Evolutionary conservation across 2,113 vertebrate species (phyloP), one percentile per base, ranked within the genome.

Genomic region (Marmota flaviventris): DNA sequence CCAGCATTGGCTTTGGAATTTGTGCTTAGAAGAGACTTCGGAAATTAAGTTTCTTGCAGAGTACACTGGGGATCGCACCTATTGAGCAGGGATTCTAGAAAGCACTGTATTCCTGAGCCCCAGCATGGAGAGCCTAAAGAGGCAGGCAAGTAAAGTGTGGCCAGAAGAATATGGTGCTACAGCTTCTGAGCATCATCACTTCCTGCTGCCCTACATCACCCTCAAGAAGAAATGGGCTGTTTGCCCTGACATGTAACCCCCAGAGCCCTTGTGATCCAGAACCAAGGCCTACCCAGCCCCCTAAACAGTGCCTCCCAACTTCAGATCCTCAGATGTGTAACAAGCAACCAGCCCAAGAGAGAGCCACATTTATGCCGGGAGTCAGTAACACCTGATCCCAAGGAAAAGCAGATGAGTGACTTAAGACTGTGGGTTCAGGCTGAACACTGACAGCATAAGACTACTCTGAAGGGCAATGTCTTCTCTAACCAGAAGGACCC

Each of bases 401-500:
- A 99, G 97, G 99, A 99, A 97, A 99, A 99, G 97, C 99, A 99
- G 98, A 99, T 99, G 0, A 99, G 99, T 51, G 99, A 99, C 96
- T 99, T 99, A 95, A 99, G 99, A 39, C 99, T 99, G 83, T 99
- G 99, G 34, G 99, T 99, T 10, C 99, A 99, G 37, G 99, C 99
- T 1, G 99, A 99, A 79, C 99, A 99, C 97, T 99, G 99, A 98
- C 99, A 99, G 98, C 99, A 99, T 0, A 99, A 99, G 98, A 99
- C 99, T 0, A 99, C 99, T 4, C 99, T 99, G 11, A 99, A 99
- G 96, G 99, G 99, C 97, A 99, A 99, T 17, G 99, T 99, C 95
- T 99, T 99, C 98, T 99, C 99, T 96, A 99, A 99, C 98, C 99
- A 99, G 98, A 99, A 99, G 98, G 99, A 99, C 98, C 99, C 99